Base-by-base conservation (phyloP, 23 tunicate species). In the Oikopleura dioica region DNA sequence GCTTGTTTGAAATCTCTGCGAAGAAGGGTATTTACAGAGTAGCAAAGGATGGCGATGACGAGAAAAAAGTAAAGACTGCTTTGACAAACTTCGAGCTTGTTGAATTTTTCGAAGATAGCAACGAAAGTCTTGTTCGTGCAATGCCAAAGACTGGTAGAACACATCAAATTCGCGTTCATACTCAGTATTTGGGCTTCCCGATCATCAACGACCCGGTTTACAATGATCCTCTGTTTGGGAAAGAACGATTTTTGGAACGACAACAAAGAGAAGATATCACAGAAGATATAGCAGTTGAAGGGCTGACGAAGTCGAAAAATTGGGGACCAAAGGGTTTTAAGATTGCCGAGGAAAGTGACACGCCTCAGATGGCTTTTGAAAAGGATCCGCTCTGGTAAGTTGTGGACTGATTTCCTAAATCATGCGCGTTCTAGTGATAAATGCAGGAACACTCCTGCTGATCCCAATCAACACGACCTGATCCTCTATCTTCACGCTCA, bases 81-180 rank as follows among this genome's bases (percentile, higher is more conserved):
- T 28, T 21, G 5, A 63, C 72, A 4, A 35, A 36, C 1, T 86
- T 94, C 77, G 38, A 72, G 23, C 58, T 87, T 0, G 23, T 94
- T 2, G 34, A 63, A 36, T 80, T 82, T 0, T 79, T 86, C 76
- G 88, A 87, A 1, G 44, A 79, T 37, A 80, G 83, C 30, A 78
- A 63, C 33, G 33, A 63, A 63, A 63, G 72, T 63, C 32, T 63
- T 2, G 72, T 63, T 31, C 33, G 30, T 21, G 72, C 72, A 28
- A 63, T 23, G 72, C 72, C 72, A 28, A 63, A 63, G 26, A 63
- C 99, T 26, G 99, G 99, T 37, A 85, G 99, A 36, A 94, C 99
- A 1, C 99, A 94, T 36, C 99, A 94, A 68, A 94, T 94, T 44
- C 85, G 99, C 9, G 99, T 82, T 21, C 99, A 94, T 69, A 77